Evolutionary conservation across 2,888 invertebrate genomes (phyloP).

Genomic region (Tetranychus piercei): DNA sequence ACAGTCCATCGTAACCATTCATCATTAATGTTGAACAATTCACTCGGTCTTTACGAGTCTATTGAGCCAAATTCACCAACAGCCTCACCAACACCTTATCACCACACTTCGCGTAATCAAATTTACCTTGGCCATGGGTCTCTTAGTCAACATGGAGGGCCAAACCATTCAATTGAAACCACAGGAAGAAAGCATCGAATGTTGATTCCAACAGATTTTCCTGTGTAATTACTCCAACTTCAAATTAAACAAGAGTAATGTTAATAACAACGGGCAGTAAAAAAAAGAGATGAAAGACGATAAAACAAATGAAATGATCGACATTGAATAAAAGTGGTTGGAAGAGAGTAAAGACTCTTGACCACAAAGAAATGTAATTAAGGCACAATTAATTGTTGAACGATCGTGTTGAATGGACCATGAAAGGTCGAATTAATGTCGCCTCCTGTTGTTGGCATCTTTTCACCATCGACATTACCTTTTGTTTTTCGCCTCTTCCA

Average conservation of each 20-base stretch:
- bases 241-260: neutral
- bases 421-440: too few species aligned
- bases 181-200: neutral
- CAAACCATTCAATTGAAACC: neutral
- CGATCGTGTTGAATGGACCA: too few species aligned
- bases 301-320: too few species aligned
- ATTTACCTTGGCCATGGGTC: conserved; percentile 1
- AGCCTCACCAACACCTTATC: neutral
- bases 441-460: too few species aligned
- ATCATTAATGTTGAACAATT: neutral
- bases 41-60: neutral
- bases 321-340: too few species aligned
- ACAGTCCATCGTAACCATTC: neutral
- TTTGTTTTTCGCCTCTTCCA: too few species aligned
- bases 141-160: neutral
- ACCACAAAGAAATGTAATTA: too few species aligned
- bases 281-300: neutral
- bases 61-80: neutral
- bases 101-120: neutral
- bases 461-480: neutral
- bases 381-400: too few species aligned
- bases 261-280: neutral
- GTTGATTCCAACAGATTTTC: neutral
- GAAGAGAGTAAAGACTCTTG: too few species aligned
- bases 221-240: neutral